Conservation (phyloP, 2,113 vertebrate species). For the Ameiurus melas region DNA sequence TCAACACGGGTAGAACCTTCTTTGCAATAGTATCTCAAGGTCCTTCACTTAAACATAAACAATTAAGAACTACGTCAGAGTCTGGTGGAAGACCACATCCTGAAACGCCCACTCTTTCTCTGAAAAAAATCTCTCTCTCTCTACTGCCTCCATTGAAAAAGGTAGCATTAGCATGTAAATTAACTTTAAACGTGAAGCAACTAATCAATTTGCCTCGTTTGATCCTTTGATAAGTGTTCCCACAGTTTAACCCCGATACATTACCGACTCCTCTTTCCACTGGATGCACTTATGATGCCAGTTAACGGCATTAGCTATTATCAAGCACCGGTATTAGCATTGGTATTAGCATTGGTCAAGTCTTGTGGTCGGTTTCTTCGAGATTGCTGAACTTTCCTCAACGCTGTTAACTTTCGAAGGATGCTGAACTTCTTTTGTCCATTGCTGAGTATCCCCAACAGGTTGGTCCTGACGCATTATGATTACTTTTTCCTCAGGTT, state of each 20-base stretch:
- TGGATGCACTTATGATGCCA: not conserved
- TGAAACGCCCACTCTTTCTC: not conserved
- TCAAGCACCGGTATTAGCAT: not conserved
- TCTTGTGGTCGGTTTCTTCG: not conserved
- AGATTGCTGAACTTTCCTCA: not conserved
- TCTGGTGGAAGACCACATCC: not conserved
- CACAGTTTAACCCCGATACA: not conserved
- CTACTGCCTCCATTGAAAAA: not conserved
- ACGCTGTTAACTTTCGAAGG: not conserved
- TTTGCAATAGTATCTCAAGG: not conserved
- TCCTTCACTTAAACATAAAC: not conserved
- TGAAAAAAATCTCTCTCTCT: not conserved
- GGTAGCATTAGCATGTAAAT: not conserved
- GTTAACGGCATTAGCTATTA: too few species aligned
- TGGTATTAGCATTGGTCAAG: not conserved
- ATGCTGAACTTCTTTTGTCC: not conserved
- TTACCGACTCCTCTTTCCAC: not conserved
- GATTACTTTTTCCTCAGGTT: not conserved
- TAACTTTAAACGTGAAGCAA: not conserved
- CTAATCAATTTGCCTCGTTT: not conserved
- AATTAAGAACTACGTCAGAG: not conserved
- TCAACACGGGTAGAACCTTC: not conserved
- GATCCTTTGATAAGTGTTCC: not conserved
- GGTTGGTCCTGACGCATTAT: not conserved
- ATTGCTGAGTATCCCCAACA: slow-evolving; percentile 20